phyloP scores from a whole-genome alignment of 2,888 invertebrate species.

The Stegophylla sp. region DNA sequence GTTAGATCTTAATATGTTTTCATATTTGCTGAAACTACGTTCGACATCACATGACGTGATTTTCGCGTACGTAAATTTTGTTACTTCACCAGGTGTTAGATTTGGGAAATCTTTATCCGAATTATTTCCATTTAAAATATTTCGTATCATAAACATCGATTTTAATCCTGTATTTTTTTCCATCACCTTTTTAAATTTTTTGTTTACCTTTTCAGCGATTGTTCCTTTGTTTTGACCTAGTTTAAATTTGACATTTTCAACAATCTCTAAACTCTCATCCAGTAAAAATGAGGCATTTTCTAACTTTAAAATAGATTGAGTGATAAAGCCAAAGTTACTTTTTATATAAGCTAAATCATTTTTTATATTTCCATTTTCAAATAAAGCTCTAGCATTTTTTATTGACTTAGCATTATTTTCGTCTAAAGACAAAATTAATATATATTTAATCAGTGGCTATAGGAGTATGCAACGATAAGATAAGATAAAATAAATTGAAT shows the following conservation, averaged over 20 bases:
- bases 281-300: no score
- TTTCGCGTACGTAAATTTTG: not conserved
- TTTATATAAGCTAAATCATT: not conserved
- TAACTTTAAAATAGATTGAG: no score
- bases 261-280: not conserved
- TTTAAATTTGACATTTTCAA: not conserved
- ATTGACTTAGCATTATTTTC: not conserved
- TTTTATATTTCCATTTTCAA: conserved; percentile 13
- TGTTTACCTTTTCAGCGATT: not conserved
- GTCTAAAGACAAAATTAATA: not conserved
- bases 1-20: not conserved
- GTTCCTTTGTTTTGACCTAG: not conserved
- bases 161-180: not conserved
- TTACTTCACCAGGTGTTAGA: not conserved
- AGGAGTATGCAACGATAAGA: no score
- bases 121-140: not conserved
- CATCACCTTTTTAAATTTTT: not conserved
- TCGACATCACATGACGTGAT: not conserved
- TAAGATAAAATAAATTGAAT: no score
- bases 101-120: not conserved
- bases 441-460: no score
- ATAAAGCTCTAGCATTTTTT: conserved; percentile 8
- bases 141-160: not conserved
- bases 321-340: no score
- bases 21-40: not conserved